Percentiles rank a stretch among this genome's conserved stretches.
Conservation (phyloP, 2,888 invertebrate species). For the Yponomeuta evonymella region DNA sequence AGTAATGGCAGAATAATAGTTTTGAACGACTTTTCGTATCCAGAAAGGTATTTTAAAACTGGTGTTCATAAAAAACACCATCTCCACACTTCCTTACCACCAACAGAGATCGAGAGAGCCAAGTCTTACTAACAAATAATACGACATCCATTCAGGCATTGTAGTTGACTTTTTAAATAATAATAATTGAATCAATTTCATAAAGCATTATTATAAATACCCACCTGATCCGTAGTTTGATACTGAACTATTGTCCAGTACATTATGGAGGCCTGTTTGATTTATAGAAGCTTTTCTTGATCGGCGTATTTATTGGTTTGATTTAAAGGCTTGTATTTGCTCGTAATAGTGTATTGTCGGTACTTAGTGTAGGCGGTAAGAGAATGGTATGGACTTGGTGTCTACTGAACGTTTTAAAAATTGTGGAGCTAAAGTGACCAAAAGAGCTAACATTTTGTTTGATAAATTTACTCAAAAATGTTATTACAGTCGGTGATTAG, state of each 20-base stretch:
- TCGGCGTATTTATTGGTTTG: conserved; percentile 11
- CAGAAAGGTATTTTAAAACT: not conserved
- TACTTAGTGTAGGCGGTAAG: conserved; percentile 3
- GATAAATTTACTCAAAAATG: too few species aligned
- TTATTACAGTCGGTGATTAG: too few species aligned
- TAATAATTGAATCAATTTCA: conserved; percentile 70
- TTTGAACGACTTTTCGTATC: too few species aligned
- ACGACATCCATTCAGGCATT: conserved; percentile 65
- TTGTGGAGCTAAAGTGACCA: too few species aligned
- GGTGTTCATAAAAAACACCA: conserved; percentile 19
- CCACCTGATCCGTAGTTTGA: conserved; percentile 10
- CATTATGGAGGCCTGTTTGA: conserved; percentile 6
- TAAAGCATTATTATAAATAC: conserved; percentile 1
- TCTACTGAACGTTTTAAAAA: too few species aligned
- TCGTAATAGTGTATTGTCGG: not conserved
- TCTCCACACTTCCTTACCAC: conserved; percentile 34
- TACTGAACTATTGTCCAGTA: conserved; percentile 8
- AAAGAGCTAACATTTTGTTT: too few species aligned
- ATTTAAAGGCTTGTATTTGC: not conserved
- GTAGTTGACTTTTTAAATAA: conserved; percentile 67
- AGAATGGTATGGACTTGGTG: too few species aligned
- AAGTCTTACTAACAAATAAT: conserved; percentile 66
- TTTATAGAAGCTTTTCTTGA: conserved; percentile 7
- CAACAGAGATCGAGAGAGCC: conserved; percentile 46
- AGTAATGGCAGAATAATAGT: too few species aligned